Evolutionary conservation across 2,797 vertebrate genomes (phyloP), one percentile per base, ranked within the genome.

Genomic region (Sebastes nivosus): DNA sequence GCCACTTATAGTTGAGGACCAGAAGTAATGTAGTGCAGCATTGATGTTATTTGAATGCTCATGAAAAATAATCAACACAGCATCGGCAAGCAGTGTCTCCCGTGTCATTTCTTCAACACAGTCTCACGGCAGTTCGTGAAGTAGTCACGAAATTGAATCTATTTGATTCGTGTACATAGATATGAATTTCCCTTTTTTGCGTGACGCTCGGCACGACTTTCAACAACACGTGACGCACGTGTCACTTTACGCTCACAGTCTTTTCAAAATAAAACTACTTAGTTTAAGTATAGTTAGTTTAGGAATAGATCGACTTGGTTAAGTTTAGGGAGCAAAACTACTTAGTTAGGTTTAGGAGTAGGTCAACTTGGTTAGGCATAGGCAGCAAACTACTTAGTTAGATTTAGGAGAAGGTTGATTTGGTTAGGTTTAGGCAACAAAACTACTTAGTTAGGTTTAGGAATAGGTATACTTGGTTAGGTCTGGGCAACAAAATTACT

Each of bases 1-100:
- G 92, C 70, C 89, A 84, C 82, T 82, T 85, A 61, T 16, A 71
- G 67, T n/a, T 74, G 66, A 73, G 75, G 72, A 86, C 12, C 24
- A 59, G 22, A 52, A 61, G 73, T 50, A 22, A 46, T 52, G 46
- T 54, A 10, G 20, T 60, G 55, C 75, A 24, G 72, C 32, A 38
- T 67, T 80, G 60, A 84, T 81, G 72, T 72, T 80, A 71, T 70
- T 81, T 71, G 30, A 79, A 77, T 67, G 36, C 70, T 87, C 67
- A 32, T 12, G 25, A 71, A 59, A 69, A 85, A 82, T 67, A 72
- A 86, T 77, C 72, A 64, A 79, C 10, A 46, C 69, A 34, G 59
- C 22, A 50, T 50, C 46, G 59, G 24, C 63, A 59, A 52, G 42
- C 6, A 1, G 25, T n/a, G 38, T 65, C 72, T 70, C 25, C 55